Evolutionary conservation across 2,888 invertebrate genomes (phyloP).

Genomic region (Trissoscelio sp.): DNA sequence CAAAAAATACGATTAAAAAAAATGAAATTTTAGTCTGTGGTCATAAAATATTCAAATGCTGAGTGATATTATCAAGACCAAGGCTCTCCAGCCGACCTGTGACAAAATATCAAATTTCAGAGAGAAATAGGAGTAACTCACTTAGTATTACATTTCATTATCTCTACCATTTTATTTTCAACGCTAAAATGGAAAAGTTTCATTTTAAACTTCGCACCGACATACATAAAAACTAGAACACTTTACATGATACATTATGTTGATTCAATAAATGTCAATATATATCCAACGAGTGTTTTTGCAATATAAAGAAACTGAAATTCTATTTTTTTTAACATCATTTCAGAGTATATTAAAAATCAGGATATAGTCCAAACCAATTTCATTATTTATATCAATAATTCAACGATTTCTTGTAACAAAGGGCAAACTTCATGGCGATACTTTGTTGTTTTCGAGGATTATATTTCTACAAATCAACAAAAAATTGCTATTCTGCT

Average conservation of each 20-base stretch:
- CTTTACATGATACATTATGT: conserved; percentile 23
- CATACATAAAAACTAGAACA: conserved; percentile 43
- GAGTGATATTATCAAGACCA: conserved; percentile 41
- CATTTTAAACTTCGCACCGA: conserved; percentile 25
- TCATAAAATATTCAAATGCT: conserved; percentile 36
- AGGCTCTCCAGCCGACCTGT: conserved; percentile 20
- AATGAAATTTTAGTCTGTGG: neutral
- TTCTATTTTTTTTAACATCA: no score
- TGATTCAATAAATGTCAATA: conserved; percentile 25
- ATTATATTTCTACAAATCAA: neutral
- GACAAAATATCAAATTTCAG: conserved; percentile 53
- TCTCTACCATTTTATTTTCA: conserved; percentile 45
- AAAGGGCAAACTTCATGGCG: no score
- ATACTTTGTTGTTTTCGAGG: no score
- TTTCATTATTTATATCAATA: no score
- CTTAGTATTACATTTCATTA: conserved; percentile 48
- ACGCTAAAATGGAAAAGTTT: conserved; percentile 36
- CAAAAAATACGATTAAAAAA: neutral
- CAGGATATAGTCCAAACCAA: no score
- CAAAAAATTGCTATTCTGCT: neutral
- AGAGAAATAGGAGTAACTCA: conserved; percentile 44
- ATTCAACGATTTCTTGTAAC: no score
- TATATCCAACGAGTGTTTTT: neutral
- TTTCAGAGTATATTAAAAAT: no score
- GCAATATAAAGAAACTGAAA: no score